A percentile compares a stretch with the other conserved stretches of the same genome.
Conservation (phyloP, 2,113 vertebrate species). For the Ceratotherium simum region DNA sequence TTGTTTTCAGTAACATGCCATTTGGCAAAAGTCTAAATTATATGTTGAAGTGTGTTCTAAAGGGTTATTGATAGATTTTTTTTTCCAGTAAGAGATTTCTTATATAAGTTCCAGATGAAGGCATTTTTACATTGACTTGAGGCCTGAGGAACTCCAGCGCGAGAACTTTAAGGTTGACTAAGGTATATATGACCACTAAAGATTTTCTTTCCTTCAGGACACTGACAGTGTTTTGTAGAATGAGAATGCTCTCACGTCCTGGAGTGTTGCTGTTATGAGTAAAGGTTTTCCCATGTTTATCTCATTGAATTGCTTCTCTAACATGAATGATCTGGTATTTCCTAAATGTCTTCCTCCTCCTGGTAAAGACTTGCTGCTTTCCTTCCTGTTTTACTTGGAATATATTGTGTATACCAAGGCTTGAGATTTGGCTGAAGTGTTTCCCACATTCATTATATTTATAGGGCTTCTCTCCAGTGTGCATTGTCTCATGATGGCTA, state of each 20-base stretch:
- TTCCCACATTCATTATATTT: neutral
- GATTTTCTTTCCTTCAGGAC: neutral
- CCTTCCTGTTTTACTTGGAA: neutral
- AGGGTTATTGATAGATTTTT: neutral
- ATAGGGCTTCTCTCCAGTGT: neutral
- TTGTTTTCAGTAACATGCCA: neutral
- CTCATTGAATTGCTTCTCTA: neutral
- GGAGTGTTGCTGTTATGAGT: neutral
- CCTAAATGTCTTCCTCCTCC: neutral
- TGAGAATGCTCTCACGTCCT: neutral
- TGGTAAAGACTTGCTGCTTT: neutral
- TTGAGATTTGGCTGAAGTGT: neutral
- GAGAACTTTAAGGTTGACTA: neutral
- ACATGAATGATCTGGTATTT: neutral
- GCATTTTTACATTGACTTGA: neutral
- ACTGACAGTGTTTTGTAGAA: neutral
- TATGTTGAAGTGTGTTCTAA: neutral
- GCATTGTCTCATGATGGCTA: neutral
- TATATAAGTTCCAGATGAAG: neutral
- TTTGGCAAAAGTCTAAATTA: neutral
- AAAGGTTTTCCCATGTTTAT: neutral
- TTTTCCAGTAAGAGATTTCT: neutral
- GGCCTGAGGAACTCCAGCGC: neutral
- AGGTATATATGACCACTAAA: neutral
- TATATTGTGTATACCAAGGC: neutral